Percentiles rank a stretch among this genome's conserved stretches.
Evolutionary conservation across 1,140 invertebrate species (phyloP).

Genomic region (Micrasema longulum): DNA sequence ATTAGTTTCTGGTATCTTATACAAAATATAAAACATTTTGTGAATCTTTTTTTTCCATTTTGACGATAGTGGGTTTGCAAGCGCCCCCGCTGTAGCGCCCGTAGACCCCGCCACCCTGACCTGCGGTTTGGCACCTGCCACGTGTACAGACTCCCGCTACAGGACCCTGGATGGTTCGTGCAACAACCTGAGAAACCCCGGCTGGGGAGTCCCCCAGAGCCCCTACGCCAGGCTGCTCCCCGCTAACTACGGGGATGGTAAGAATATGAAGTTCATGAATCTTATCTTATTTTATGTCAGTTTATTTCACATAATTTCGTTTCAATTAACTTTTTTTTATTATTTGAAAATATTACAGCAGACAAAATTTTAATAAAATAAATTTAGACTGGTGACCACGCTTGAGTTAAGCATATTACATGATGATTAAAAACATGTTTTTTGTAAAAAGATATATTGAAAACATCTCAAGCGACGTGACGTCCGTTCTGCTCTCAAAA

Average conservation of each 20-base stretch:
- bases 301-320: too few species aligned
- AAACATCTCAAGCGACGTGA: too few species aligned
- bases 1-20: background rate
- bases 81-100: constrained; percentile 1
- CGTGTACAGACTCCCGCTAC: constrained; percentile 69
- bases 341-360: too few species aligned
- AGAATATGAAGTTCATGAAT: too few species aligned
- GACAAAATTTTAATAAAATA: too few species aligned
- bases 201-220: constrained; percentile 76
- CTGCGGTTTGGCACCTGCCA: constrained; percentile 43
- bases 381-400: too few species aligned
- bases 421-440: too few species aligned
- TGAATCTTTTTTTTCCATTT: background rate
- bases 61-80: background rate
- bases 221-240: constrained; percentile 82
- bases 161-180: constrained; percentile 86
- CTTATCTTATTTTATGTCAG: too few species aligned
- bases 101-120: constrained; percentile 50
- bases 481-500: too few species aligned
- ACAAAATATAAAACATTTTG: background rate
- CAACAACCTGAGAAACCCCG: constrained; percentile 82
- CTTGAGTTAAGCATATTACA: too few species aligned
- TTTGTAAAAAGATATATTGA: too few species aligned
- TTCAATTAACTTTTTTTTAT: too few species aligned
- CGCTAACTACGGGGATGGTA: constrained; percentile 86